Percentiles rank a stretch among this genome's conserved stretches.
These are phyloP conservation scores for Plecturocebus donacophilus DNA, from an alignment of 2,113 vertebrate species.

Conservation along the genomic window DNA sequence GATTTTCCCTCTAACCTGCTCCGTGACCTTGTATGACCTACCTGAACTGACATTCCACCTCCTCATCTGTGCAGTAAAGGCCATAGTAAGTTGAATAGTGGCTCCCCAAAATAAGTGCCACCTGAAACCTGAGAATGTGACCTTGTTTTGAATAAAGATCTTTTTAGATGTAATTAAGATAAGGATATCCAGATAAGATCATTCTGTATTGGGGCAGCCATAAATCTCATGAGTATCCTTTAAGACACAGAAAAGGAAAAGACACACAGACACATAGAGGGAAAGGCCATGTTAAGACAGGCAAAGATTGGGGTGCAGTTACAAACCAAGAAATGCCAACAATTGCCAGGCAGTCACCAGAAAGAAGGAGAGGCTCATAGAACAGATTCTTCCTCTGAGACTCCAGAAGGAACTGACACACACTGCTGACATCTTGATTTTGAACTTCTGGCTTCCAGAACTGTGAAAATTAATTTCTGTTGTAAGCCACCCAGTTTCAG, in stretches of 20 bases:
- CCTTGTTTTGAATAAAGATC: not conserved
- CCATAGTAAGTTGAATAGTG: not conserved
- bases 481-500: not conserved
- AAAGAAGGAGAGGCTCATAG: not conserved
- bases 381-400: not conserved
- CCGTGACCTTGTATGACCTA: not conserved
- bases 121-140: not conserved
- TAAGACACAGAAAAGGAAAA: not conserved
- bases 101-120: not conserved
- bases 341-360: not conserved
- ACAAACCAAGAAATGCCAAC: not conserved
- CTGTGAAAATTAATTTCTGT: not conserved
- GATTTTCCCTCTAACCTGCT: not conserved
- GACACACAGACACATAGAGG: not conserved
- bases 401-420: not conserved
- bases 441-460: not conserved
- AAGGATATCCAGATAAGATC: not conserved
- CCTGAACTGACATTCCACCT: not conserved
- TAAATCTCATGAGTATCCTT: not conserved
- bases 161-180: not conserved
- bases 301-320: fast-evolving
- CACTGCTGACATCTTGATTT: not conserved
- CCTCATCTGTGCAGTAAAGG: not conserved
- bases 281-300: not conserved
- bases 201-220: not conserved